phyloP scores from a whole-genome alignment of 2,797 vertebrate genomes.

The Pteropus rufus region DNA sequence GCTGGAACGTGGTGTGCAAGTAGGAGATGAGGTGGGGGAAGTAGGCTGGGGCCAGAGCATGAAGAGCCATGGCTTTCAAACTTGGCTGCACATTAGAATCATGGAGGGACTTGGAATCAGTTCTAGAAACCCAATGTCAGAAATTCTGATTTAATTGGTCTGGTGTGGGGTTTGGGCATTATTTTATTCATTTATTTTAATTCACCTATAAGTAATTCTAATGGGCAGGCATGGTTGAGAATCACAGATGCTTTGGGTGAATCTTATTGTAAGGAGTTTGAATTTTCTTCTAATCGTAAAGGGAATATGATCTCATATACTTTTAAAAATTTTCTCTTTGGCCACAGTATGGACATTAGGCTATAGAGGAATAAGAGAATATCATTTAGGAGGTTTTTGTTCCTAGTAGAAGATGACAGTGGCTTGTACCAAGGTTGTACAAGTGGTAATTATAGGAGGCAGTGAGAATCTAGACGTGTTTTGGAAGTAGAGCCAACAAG shows the following conservation, averaged over 20 bases:
- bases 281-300: neutral
- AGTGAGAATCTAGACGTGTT: neutral
- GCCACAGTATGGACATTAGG: neutral
- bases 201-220: neutral
- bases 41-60: neutral
- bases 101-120: neutral
- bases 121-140: neutral
- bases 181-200: neutral
- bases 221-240: neutral
- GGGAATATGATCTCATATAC: neutral
- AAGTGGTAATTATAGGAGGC: neutral
- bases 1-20: neutral
- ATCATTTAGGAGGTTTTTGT: neutral
- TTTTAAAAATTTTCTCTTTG: neutral
- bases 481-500: neutral
- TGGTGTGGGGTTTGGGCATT: neutral
- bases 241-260: neutral
- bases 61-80: neutral
- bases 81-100: neutral
- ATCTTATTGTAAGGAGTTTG: neutral
- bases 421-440: neutral
- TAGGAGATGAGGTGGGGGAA: neutral
- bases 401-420: neutral
- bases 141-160: neutral
- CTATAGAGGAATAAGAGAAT: neutral